These are phyloP conservation scores for Celastrina argiolus DNA, from an alignment of 2,888 invertebrate species.

Conservation along the genomic window DNA sequence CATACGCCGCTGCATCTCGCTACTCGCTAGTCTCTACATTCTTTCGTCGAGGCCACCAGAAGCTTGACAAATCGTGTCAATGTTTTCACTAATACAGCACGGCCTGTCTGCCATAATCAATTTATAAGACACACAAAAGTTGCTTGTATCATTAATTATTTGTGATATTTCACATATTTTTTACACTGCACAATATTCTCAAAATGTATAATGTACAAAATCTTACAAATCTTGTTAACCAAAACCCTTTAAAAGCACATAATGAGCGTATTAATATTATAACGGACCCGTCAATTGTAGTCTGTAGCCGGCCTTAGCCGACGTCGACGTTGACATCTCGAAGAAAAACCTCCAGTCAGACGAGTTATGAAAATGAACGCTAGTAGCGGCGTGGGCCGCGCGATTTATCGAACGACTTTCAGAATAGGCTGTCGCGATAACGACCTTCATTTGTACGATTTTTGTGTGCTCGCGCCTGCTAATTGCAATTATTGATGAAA, in stretches of 20 bases:
- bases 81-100: too few species aligned
- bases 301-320: slow-evolving; percentile 16
- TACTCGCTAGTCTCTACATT: too few species aligned
- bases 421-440: slow-evolving; percentile 28
- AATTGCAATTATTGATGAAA: slow-evolving; percentile 10
- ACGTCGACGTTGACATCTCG: slow-evolving; percentile 30
- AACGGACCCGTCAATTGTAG: slow-evolving; percentile 19
- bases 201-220: background rate
- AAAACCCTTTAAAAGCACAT: slow-evolving; percentile 4
- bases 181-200: background rate
- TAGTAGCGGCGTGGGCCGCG: slow-evolving; percentile 35
- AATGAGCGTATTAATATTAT: slow-evolving; percentile 15
- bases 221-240: background rate
- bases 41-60: background rate
- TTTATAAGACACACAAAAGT: too few species aligned
- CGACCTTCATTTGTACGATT: slow-evolving; percentile 25
- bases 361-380: slow-evolving; percentile 41
- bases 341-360: slow-evolving; percentile 35
- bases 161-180: background rate
- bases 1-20: background rate
- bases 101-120: too few species aligned
- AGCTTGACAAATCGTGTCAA: background rate
- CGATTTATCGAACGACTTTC: slow-evolving; percentile 32
- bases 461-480: background rate
- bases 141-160: too few species aligned